Percentiles rank a stretch among this genome's conserved stretches.
Evolutionary conservation across 2,888 invertebrate species (phyloP).

Genomic region (Argyresthia goedartella): DNA sequence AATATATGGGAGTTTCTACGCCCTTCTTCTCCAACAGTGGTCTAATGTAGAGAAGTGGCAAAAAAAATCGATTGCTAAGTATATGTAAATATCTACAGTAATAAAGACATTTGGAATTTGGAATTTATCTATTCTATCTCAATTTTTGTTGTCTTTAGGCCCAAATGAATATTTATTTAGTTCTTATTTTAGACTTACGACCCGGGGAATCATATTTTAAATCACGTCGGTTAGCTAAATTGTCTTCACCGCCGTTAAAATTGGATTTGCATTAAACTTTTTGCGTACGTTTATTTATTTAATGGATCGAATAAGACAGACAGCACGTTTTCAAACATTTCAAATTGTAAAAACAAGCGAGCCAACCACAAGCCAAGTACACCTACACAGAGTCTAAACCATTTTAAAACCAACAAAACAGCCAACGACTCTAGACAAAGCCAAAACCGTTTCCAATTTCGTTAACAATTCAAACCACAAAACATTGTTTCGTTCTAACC

Average conservation of each 20-base stretch:
- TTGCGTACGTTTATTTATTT: not conserved
- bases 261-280: not conserved
- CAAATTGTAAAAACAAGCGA: not conserved
- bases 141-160: too few relatives aligned
- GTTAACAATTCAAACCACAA: conserved; percentile 11
- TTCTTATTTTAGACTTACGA: too few relatives aligned
- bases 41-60: too few relatives aligned
- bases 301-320: not conserved
- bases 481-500: not conserved
- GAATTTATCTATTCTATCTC: too few relatives aligned
- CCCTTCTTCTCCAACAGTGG: too few relatives aligned
- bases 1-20: too few relatives aligned
- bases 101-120: too few relatives aligned
- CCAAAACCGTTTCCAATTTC: conserved; percentile 10
- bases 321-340: not conserved
- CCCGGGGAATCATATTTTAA: too few relatives aligned
- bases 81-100: too few relatives aligned
- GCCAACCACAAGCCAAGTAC: not conserved
- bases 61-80: too few relatives aligned
- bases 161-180: too few relatives aligned
- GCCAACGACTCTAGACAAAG: not conserved
- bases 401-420: conserved; percentile 2
- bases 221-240: not conserved
- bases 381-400: not conserved
- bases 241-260: not conserved